phyloP scores from a whole-genome alignment of 2,113 vertebrate genomes.

The Haemorhous mexicanus region DNA sequence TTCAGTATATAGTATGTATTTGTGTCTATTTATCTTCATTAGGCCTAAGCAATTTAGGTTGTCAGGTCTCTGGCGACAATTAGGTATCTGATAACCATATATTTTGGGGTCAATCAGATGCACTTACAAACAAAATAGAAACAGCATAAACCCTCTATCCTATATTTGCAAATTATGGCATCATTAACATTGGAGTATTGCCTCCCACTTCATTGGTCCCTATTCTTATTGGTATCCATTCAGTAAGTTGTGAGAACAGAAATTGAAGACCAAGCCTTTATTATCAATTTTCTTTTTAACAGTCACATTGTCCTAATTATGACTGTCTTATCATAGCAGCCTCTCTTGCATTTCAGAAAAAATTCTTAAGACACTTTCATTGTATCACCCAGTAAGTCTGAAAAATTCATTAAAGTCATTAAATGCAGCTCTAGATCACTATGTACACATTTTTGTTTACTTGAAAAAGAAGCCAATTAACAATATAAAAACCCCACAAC shows the following conservation, averaged over 20 bases:
- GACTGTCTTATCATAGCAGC: not conserved
- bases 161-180: conserved; percentile 13
- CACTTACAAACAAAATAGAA: conserved; percentile 25
- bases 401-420: not conserved
- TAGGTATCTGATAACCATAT: conserved; percentile 58
- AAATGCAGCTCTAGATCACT: not conserved
- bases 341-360: not conserved
- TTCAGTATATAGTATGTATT: conserved; percentile 15
- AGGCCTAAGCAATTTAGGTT: conserved; percentile 68
- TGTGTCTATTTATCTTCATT: conserved; percentile 77
- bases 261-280: not conserved
- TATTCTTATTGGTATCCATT: not conserved
- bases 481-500: not conserved
- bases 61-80: conserved; percentile 67
- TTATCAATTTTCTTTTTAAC: not conserved
- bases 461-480: not conserved
- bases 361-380: not conserved
- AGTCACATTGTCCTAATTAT: not conserved
- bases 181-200: not conserved
- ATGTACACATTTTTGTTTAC: not conserved
- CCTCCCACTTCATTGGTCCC: not conserved
- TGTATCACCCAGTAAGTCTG: not conserved
- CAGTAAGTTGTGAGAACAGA: not conserved
- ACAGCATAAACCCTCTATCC: not conserved
- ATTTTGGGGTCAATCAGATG: conserved; percentile 52